phyloP scores from a whole-genome alignment of 2,797 vertebrate genomes.

The Paguma larvata region DNA sequence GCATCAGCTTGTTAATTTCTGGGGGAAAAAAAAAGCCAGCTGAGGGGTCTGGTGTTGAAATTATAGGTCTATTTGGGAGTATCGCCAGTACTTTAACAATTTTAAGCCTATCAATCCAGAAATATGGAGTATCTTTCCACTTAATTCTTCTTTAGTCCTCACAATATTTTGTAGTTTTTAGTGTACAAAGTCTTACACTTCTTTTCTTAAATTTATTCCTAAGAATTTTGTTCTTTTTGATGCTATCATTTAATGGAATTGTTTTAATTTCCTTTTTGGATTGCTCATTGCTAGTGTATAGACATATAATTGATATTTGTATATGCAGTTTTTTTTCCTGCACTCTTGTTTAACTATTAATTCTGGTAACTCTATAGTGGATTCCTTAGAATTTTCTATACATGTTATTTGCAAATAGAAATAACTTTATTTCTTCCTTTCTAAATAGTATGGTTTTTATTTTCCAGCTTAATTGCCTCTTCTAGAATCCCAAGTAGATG shows the following conservation, averaged over 20 bases:
- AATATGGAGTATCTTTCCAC: not conserved
- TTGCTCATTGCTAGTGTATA: not conserved
- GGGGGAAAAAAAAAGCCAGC: not conserved
- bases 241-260: not conserved
- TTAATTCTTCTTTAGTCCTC: not conserved
- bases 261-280: slow-evolving; percentile 18
- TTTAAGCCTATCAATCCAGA: not conserved
- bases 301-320: not conserved
- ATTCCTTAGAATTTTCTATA: not conserved
- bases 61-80: not conserved
- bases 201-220: slow-evolving; percentile 14
- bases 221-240: slow-evolving; percentile 30
- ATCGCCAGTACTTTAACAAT: not conserved
- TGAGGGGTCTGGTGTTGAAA: not conserved
- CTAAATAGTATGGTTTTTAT: not conserved
- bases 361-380: not conserved
- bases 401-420: not conserved
- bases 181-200: not conserved
- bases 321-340: not conserved
- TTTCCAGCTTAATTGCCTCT: not conserved
- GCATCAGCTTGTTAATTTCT: slow-evolving; percentile 34
- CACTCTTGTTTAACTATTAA: not conserved
- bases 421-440: not conserved
- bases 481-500: not conserved
- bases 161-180: not conserved